Base-by-base conservation (phyloP, 2,888 invertebrate genomes). In the Coremacera marginata region DNA sequence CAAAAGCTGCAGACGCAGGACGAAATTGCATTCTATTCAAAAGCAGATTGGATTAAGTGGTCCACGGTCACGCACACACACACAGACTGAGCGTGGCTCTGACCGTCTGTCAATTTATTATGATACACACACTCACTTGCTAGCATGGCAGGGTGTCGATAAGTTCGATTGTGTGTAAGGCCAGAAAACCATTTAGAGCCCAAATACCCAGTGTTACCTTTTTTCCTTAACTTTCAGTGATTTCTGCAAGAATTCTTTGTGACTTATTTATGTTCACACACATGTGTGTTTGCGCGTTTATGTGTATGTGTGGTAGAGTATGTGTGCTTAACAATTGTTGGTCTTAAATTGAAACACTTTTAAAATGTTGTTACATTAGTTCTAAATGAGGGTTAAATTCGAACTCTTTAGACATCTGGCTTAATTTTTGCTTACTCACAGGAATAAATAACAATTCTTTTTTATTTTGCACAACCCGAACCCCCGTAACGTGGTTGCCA, bases 381-480 rank as follows among this genome's bases (percentile, higher is more conserved):
- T 80, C 77, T 75, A 81, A 85, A 84, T 85, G 86, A 86, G 86
- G 85, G 86, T 86, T 87, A 86, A 86, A 84, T 83, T 82, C 81
- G 77, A 76, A 16, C 78, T 84, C 82, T 86, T 87, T 87, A 87
- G 82, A 84, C 87, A 87, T 87, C 88, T 87, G 87, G 77, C 80
- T 70, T 76, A 76, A 86, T 87, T 85, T 82, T 82, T 83, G 81
- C 76, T 77, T 79, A 73, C 27, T 63, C 72, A 49, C 51, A 8
- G 37, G n/a, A 51, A 60, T 73, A 49, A 51, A 73, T 49, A 68
- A 63, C 51, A 37, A 60, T 71, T 44, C 11, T 14, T 44, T 44
- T 44, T 44, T 44, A 44, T 44, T 11, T 44, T 44, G 11, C 44
- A 11, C 14, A 44, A 44, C 14, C 11, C 44, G 44, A 44, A 11